Percentiles rank a stretch among this genome's conserved stretches.
These are phyloP conservation scores for Acanthurus lineatus DNA, from an alignment of 2,797 vertebrate genomes.

Conservation along the genomic window DNA sequence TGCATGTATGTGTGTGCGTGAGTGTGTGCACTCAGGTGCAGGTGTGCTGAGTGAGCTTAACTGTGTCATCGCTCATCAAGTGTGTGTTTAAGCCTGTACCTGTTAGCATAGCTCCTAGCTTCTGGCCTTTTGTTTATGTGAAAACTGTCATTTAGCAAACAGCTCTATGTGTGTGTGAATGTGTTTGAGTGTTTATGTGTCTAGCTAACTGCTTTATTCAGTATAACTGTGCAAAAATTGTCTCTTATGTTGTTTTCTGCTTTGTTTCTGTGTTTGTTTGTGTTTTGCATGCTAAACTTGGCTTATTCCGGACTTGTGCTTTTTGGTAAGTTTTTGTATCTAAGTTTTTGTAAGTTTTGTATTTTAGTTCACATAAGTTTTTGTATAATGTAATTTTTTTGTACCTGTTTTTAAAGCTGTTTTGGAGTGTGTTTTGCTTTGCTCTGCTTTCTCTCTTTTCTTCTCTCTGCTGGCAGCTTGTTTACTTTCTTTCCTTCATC, in stretches of 20 bases:
- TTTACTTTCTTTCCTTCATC: constrained; percentile 50
- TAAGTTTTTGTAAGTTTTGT: constrained; percentile 90
- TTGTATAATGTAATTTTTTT: constrained; percentile 47
- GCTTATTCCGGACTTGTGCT: constrained; percentile 99
- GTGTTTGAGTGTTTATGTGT: constrained; percentile 30
- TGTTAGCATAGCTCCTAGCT: constrained; percentile 67
- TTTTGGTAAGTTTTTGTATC: constrained; percentile 99
- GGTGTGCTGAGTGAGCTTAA: constrained; percentile 22
- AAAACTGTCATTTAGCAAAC: constrained; percentile 49
- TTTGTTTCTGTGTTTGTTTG: constrained; percentile 87
- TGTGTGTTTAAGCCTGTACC: constrained; percentile 63
- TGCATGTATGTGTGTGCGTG: constrained; percentile 6
- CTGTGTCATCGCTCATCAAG: constrained; percentile 56
- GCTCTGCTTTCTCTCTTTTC: constrained; percentile 46
- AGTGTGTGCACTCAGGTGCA: background rate
- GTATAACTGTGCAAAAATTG: constrained; percentile 82
- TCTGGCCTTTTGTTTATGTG: constrained; percentile 58
- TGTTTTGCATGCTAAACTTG: constrained; percentile 99
- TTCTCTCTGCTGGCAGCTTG: constrained; percentile 28
- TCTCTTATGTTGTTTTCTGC: constrained; percentile 97
- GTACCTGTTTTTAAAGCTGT: constrained; percentile 56
- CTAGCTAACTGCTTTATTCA: constrained; percentile 81
- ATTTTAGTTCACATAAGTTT: constrained; percentile 78
- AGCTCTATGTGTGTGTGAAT: constrained; percentile 10
- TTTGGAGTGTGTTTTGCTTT: constrained; percentile 67